Percentiles rank a stretch among this genome's conserved stretches.
Evolutionary conservation across 2,113 vertebrate genomes (phyloP).

Genomic region (Lepisosteus oculatus): DNA sequence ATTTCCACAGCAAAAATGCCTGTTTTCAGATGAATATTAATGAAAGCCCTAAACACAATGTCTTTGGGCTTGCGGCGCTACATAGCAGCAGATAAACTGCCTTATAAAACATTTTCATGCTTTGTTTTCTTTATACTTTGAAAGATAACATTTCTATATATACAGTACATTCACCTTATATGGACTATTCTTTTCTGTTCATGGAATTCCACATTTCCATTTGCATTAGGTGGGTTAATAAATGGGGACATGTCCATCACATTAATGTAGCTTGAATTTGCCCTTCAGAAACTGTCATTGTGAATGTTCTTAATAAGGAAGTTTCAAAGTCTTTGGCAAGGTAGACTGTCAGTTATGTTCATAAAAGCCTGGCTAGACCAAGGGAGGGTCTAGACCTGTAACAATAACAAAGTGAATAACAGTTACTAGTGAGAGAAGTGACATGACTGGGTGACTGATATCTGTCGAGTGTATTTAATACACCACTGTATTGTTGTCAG

Average conservation of each 20-base stretch:
- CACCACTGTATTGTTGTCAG: background rate
- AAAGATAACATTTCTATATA: too few species aligned
- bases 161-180: too few species aligned
- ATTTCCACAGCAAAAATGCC: background rate
- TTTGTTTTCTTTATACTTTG: too few species aligned
- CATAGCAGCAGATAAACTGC: background rate
- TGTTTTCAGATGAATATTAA: background rate
- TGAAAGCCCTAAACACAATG: background rate
- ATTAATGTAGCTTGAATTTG: background rate
- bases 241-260: background rate
- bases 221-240: background rate
- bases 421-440: background rate
- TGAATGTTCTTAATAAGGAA: constrained; percentile 4
- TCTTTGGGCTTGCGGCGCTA: background rate
- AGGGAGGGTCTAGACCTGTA: background rate
- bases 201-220: background rate
- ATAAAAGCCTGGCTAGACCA: background rate
- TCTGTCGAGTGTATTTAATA: background rate
- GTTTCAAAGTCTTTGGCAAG: constrained; percentile 2
- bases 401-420: background rate
- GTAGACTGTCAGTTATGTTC: background rate
- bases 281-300: constrained; percentile 5
- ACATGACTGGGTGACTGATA: background rate
- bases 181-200: background rate
- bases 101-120: background rate